phyloP scores from a whole-genome alignment of 1,140 invertebrate species.

The Drosophila sproati region DNA sequence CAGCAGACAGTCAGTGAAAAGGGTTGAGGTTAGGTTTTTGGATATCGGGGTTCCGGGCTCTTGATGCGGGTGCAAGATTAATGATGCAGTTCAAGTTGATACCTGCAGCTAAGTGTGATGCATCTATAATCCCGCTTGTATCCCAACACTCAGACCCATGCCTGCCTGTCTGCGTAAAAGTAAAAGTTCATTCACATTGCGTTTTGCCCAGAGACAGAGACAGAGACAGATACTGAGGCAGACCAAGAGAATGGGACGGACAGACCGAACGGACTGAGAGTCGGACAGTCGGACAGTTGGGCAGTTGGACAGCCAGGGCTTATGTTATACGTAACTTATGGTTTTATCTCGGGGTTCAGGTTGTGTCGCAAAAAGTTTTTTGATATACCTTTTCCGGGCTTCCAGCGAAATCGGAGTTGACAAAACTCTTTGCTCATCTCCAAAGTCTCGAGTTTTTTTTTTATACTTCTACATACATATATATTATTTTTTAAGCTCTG shows the following conservation, averaged over 20 bases:
- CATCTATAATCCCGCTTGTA: neutral
- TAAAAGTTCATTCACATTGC: conserved; percentile 76
- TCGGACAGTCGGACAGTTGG: neutral
- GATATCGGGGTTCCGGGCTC: neutral
- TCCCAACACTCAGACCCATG: neutral
- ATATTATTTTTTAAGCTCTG: conserved; percentile 47
- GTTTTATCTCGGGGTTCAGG: conserved; percentile 23
- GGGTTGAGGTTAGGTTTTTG: conserved; percentile 7
- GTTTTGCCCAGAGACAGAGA: conserved; percentile 20
- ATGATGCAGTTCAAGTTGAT: conserved; percentile 38
- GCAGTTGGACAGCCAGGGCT: conserved; percentile 5
- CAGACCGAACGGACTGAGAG: neutral
- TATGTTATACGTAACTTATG: conserved; percentile 49
- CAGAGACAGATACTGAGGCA: neutral
- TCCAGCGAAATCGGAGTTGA: conserved; percentile 36
- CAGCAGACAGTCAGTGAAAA: conserved; percentile 41
- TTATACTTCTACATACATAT: neutral
- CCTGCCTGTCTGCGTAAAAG: conserved; percentile 47
- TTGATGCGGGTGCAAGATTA: conserved; percentile 43
- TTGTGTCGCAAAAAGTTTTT: conserved; percentile 19
- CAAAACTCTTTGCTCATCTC: conserved; percentile 28
- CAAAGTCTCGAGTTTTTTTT: neutral
- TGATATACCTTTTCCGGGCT: conserved; percentile 29
- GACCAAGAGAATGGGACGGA: neutral
- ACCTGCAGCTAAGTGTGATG: conserved; percentile 49